Percentiles rank a stretch among this genome's conserved stretches.
Evolutionary conservation across 2,797 vertebrate genomes (phyloP).

Genomic region (Yasuhikotakia modesta): DNA sequence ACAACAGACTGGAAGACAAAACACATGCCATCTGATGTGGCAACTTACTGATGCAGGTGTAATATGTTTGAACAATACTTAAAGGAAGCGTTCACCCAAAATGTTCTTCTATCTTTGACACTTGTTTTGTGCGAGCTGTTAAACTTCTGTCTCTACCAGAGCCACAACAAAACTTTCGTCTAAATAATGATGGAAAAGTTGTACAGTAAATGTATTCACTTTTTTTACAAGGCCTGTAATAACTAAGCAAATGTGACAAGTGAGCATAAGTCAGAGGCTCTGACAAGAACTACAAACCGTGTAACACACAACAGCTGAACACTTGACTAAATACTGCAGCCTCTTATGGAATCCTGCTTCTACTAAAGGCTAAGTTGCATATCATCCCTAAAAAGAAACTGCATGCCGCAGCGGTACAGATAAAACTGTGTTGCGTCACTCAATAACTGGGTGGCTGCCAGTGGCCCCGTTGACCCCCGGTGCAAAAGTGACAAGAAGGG

Average conservation of each 20-base stretch:
- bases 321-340: constrained; percentile 25
- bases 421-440: constrained; percentile 1
- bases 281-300: constrained; percentile 19
- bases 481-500: constrained; percentile 18
- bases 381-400: constrained; percentile 35
- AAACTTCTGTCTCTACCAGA: too few relatives aligned
- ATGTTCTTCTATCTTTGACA: too few relatives aligned
- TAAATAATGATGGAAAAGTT: too few relatives aligned
- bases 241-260: background rate
- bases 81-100: background rate
- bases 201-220: too few relatives aligned
- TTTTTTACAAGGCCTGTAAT: background rate
- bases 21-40: constrained; percentile 1
- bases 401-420: background rate
- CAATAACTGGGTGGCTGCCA: constrained; percentile 28
- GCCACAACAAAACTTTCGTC: too few relatives aligned
- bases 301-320: constrained; percentile 38
- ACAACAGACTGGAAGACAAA: constrained; percentile 12
- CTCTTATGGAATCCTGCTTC: constrained; percentile 34
- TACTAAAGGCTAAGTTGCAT: constrained; percentile 21
- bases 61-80: background rate
- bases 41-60: background rate
- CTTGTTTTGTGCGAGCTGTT: too few relatives aligned
- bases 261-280: constrained; percentile 11
- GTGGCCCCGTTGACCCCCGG: constrained; percentile 17